Base-by-base conservation (phyloP, 2,113 vertebrate genomes). In the Percina caprodes region DNA sequence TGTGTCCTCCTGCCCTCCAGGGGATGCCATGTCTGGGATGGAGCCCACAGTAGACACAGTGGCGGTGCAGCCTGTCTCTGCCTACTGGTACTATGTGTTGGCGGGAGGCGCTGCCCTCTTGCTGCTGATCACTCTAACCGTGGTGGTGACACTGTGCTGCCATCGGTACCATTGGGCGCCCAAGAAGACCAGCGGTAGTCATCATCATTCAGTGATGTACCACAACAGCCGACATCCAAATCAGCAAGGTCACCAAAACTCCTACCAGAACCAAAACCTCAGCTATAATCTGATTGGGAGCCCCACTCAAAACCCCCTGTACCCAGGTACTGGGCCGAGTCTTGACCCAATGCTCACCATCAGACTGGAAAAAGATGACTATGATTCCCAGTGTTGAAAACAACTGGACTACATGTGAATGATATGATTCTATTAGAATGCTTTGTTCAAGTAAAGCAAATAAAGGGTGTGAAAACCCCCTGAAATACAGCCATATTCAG, bases 71-170 rank as follows among this genome's bases (percentile, higher is more conserved):
- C 97, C 97, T 83, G 94, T 99, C 93, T 97, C 97, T 90, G 95
- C 96, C 96, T 98, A 96, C 96, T 99, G 98, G 98, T 99, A 98
- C 98, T 99, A 99, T 97, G 95, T 98, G 93, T 96, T 99, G 96
- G 97, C 97, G 83, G 97, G 97, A 93, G 97, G 96, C 88, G 98
- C 97, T 69, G 97, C 97, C 88, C 94, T 98, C 95, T 93, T 99
- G 95, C 97, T 99, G 92, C 96, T 99, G 96, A 95, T 97, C 92
- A 96, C 95, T 91, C 93, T 97, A 91, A 95, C 92, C 12, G 96
- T 98, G 96, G 96, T 95, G 93, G 95, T 97, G 95, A 96, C 96
- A 90, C 96, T 99, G 90, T 98, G 98, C 96, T 97, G 97, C 94
- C 97, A 97, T 95, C 97, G 97, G 85, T 98, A 97, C 97, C 97